phyloP scores from a whole-genome alignment of 1,140 invertebrate species.

The Pseudobourletiella spinata region DNA sequence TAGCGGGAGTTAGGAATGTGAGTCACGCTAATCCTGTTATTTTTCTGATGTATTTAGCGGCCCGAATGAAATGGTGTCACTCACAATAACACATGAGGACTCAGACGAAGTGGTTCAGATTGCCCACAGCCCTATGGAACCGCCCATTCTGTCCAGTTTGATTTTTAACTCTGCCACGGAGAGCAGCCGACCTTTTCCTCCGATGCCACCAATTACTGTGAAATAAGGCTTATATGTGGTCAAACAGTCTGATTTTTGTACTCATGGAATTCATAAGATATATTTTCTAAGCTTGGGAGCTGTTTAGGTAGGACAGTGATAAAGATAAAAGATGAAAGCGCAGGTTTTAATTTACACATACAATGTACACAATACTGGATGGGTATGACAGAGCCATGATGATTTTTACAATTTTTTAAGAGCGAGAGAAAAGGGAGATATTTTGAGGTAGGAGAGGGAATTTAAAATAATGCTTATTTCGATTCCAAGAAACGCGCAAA shows the following conservation, averaged over 20 bases:
- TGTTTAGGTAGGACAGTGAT: too few relatives aligned
- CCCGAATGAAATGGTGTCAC: background rate
- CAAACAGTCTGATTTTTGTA: background rate
- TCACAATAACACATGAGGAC: background rate
- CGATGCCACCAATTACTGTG: background rate
- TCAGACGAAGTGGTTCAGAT: background rate
- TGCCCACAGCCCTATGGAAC: background rate
- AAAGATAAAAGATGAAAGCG: too few relatives aligned
- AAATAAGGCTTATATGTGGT: too few relatives aligned
- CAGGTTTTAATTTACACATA: too few relatives aligned
- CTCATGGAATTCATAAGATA: background rate
- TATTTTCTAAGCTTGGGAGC: background rate
- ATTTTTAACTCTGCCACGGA: constrained; percentile 1
- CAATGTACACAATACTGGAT: too few relatives aligned
- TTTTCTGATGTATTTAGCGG: background rate
- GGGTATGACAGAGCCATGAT: too few relatives aligned
- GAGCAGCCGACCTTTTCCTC: background rate
- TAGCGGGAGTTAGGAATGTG: too few relatives aligned
- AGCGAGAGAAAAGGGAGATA: too few relatives aligned
- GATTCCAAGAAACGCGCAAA: too few relatives aligned
- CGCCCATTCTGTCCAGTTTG: background rate
- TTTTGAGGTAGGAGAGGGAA: too few relatives aligned
- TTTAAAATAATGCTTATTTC: too few relatives aligned
- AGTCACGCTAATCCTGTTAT: background rate
- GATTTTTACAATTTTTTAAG: too few relatives aligned